phyloP scores from a whole-genome alignment of 2,113 vertebrate species.

The Dipodomys spectabilis region DNA sequence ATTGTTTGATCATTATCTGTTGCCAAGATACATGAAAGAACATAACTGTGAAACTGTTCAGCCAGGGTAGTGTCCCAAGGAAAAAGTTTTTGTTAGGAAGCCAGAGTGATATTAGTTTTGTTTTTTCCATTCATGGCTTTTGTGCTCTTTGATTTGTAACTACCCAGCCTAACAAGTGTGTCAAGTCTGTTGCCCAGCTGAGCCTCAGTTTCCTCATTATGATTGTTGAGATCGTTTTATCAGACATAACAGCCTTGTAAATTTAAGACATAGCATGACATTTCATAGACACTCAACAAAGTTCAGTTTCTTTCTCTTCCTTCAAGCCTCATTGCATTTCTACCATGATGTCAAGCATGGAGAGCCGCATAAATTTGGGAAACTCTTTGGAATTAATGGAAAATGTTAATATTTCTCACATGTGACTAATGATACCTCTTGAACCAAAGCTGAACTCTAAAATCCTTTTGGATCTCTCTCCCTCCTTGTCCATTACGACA shows the following conservation, averaged over 20 bases:
- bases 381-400: conserved; percentile 38
- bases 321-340: not conserved
- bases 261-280: not conserved
- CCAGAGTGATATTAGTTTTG: not conserved
- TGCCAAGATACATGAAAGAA: not conserved
- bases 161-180: not conserved
- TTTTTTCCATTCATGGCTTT: not conserved
- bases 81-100: not conserved
- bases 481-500: conserved; percentile 70
- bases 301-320: not conserved
- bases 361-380: not conserved
- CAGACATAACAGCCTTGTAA: not conserved
- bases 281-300: not conserved
- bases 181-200: not conserved
- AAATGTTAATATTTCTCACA: conserved; percentile 64
- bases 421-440: conserved; percentile 69
- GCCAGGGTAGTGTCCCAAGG: not conserved
- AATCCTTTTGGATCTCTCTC: conserved; percentile 61
- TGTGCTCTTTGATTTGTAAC: not conserved
- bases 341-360: not conserved
- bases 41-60: not conserved
- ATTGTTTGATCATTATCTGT: not conserved
- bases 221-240: not conserved
- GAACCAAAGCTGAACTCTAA: conserved; percentile 68
- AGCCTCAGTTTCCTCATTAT: not conserved